A percentile compares a stretch with the other conserved stretches of the same genome.
Conservation (phyloP, 2,888 invertebrate species). For the Gisinianus flammeolus region DNA sequence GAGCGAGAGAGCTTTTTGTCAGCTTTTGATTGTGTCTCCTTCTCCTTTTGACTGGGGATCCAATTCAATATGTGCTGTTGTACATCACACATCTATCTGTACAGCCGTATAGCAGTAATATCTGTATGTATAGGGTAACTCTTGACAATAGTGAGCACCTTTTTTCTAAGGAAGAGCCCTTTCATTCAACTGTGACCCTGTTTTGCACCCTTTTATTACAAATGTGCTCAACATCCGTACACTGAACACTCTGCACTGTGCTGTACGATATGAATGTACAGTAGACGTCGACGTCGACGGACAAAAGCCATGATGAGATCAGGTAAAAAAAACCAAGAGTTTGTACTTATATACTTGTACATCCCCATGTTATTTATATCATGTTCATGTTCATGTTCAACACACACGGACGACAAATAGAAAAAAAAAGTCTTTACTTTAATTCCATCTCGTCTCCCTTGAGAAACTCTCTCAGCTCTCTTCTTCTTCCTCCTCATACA, state of each 20-base stretch:
- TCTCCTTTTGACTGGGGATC: slow-evolving; percentile 21
- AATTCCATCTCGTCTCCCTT: slow-evolving; percentile 7
- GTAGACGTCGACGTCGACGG: background rate
- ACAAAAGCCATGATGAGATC: slow-evolving; percentile 15
- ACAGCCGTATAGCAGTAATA: too few species aligned
- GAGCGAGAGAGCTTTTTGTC: slow-evolving; percentile 29
- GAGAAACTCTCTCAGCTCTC: slow-evolving; percentile 20
- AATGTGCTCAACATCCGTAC: background rate
- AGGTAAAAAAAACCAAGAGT: slow-evolving; percentile 28
- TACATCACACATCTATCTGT: background rate
- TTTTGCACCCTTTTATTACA: slow-evolving; percentile 29
- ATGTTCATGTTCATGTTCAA: too few species aligned
- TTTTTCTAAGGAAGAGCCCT: slow-evolving; percentile 24
- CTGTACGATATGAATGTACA: background rate
- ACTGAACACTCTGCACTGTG: background rate
- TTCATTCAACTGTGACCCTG: slow-evolving; percentile 31
- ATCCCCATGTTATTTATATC: background rate
- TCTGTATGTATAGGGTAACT: slow-evolving; percentile 6
- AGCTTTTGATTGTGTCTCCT: slow-evolving; percentile 22
- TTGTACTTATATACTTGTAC: background rate
- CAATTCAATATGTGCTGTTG: background rate
- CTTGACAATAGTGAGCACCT: slow-evolving; percentile 23
- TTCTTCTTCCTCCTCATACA: background rate
- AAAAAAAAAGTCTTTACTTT: background rate
- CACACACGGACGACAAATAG: too few species aligned